A percentile compares a stretch with the other conserved stretches of the same genome.
phyloP scores from a whole-genome alignment of 2,888 invertebrate genomes.

The Resseliella maxima region DNA sequence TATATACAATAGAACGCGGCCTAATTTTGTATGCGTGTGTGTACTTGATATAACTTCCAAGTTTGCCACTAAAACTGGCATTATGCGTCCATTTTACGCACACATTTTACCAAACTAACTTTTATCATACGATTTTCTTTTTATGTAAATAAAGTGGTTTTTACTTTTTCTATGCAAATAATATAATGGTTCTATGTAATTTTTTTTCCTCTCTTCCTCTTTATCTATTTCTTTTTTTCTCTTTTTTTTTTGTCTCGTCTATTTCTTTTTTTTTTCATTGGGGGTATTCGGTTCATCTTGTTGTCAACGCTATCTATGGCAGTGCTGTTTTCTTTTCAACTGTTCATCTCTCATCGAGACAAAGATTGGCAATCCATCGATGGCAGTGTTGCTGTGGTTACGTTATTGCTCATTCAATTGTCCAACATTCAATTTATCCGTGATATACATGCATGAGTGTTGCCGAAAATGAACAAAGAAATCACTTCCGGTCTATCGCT shows the following conservation, averaged over 20 bases:
- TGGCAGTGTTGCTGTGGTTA: neutral
- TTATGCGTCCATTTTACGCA: constrained; percentile 37
- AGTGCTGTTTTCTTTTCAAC: no score
- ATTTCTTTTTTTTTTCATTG: neutral
- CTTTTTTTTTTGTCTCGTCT: neutral
- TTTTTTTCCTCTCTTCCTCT: no score
- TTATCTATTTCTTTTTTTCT: no score
- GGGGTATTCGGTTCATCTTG: neutral
- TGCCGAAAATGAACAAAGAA: neutral
- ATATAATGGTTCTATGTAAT: neutral
- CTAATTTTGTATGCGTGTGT: neutral
- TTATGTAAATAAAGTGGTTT: neutral
- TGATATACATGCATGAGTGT: neutral
- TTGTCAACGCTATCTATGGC: no score
- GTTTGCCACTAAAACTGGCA: constrained; percentile 6
- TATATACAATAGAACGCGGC: no score
- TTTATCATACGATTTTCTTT: neutral
- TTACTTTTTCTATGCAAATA: neutral
- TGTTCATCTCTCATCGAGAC: neutral
- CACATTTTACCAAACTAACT: neutral
- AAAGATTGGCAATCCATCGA: neutral
- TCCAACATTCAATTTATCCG: neutral
- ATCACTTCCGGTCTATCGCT: neutral
- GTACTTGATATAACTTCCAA: constrained; percentile 10
- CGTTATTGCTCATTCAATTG: constrained; percentile 31